phyloP scores from a whole-genome alignment of 2,888 invertebrate species.

The Cordylochernes scorpioides region DNA sequence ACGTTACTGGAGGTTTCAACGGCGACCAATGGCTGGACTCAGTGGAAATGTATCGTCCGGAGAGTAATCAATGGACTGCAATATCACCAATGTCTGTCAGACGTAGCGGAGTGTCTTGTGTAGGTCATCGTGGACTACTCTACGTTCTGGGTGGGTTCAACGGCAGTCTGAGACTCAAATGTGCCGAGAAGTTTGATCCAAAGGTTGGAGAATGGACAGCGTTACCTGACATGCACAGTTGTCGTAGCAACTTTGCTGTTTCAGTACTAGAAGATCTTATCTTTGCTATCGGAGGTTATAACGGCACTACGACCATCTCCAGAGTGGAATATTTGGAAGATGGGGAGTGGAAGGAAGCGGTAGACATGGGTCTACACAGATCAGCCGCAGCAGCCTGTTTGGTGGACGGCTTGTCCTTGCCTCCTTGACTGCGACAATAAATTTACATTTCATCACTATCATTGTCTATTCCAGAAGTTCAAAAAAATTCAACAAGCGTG shows the following conservation, averaged over 20 bases:
- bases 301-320: conserved; percentile 38
- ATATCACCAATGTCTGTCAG: conserved; percentile 35
- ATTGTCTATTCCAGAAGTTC: too few relatives aligned
- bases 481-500: too few relatives aligned
- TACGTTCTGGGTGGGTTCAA: conserved; percentile 59
- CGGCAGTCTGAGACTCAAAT: conserved; percentile 31
- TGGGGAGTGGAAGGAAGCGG: conserved; percentile 35
- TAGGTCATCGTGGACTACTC: conserved; percentile 36
- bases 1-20: conserved; percentile 52
- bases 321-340: conserved; percentile 48
- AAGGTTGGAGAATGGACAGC: conserved; percentile 31
- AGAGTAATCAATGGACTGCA: conserved; percentile 38
- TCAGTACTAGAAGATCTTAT: conserved; percentile 44
- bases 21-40: conserved; percentile 45
- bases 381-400: conserved; percentile 56
- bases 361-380: conserved; percentile 50
- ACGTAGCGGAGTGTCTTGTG: conserved; percentile 45
- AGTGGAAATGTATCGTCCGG: conserved; percentile 43
- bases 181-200: conserved; percentile 17
- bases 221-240: conserved; percentile 42
- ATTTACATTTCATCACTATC: too few relatives aligned
- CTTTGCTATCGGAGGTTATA: conserved; percentile 56
- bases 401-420: too few relatives aligned
- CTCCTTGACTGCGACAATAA: too few relatives aligned
- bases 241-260: conserved; percentile 53